A percentile compares a stretch with the other conserved stretches of the same genome.
Evolutionary conservation across 1,140 invertebrate species (phyloP).

Genomic region (Drosophila sturtevanti): DNA sequence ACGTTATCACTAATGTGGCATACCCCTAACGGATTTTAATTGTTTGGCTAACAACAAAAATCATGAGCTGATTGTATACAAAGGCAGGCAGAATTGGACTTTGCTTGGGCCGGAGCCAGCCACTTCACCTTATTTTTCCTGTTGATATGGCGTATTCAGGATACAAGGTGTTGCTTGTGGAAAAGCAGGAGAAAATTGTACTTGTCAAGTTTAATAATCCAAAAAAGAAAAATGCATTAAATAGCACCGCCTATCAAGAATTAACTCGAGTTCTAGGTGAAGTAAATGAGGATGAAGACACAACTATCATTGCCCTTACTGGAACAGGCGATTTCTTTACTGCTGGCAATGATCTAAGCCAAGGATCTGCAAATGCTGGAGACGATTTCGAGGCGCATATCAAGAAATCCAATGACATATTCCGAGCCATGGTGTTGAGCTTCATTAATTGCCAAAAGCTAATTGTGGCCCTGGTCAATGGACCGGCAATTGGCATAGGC

Average conservation of each 20-base stretch:
- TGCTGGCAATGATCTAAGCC: constrained; percentile 63
- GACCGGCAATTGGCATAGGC: constrained; percentile 95
- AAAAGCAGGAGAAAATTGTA: constrained; percentile 61
- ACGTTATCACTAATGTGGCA: not conserved
- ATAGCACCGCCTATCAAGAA: constrained; percentile 62
- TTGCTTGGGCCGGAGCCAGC: constrained; percentile 18
- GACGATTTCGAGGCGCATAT: constrained; percentile 39
- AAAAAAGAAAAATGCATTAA: constrained; percentile 91
- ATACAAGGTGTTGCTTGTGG: constrained; percentile 51
- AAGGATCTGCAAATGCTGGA: not conserved
- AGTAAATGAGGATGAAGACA: constrained; percentile 56
- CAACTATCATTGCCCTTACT: constrained; percentile 62
- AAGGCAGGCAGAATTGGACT: constrained; percentile 26
- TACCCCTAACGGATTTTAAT: constrained; percentile 21
- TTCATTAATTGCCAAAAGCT: constrained; percentile 96
- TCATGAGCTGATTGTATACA: constrained; percentile 4
- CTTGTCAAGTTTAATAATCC: constrained; percentile 90
- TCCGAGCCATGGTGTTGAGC: constrained; percentile 87
- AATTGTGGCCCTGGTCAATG: constrained; percentile 94
- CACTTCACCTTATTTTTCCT: not conserved
- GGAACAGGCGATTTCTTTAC: constrained; percentile 67
- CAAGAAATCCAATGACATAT: constrained; percentile 35
- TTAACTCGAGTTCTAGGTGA: constrained; percentile 45
- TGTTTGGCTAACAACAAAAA: constrained; percentile 39
- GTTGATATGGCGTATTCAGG: constrained; percentile 54